Percentiles rank a stretch among this genome's conserved stretches.
Conservation (phyloP, 35 echinoderm and acorn worm species). For the Diadema setosum region DNA sequence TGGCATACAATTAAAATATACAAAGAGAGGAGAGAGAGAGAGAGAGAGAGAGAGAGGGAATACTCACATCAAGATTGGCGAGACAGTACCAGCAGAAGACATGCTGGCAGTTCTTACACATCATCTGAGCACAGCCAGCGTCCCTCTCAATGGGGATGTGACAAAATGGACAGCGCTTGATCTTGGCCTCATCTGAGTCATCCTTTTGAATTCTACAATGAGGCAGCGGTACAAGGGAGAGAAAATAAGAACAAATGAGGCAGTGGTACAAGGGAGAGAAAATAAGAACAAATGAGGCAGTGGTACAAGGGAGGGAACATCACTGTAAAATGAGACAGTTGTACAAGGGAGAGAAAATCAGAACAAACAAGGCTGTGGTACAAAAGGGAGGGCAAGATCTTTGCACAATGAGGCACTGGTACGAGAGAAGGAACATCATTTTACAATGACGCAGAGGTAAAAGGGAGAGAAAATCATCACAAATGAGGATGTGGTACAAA, state of each 20-base stretch:
- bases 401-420: neutral
- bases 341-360: neutral
- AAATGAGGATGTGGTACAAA: no score
- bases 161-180: constrained; percentile 96
- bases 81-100: constrained; percentile 99
- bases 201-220: constrained; percentile 64
- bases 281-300: neutral
- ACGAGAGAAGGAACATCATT: neutral
- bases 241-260: neutral
- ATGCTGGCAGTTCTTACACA: constrained; percentile 98
- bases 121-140: constrained; percentile 98
- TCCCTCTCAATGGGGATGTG: constrained; percentile 95
- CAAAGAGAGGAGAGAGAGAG: no score
- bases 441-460: no score
- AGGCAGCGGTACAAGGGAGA: neutral
- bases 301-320: neutral
- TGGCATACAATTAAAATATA: no score
- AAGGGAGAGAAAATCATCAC: no score
- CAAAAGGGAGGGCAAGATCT: no score
- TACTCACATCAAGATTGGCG: constrained; percentile 92
- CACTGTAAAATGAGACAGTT: no score
- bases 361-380: neutral
- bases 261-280: neutral
- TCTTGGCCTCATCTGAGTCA: constrained; percentile 60
- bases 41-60: no score